Evolutionary conservation across 2,113 vertebrate genomes (phyloP), one percentile per base, ranked within the genome.

Genomic region (Progne subis): DNA sequence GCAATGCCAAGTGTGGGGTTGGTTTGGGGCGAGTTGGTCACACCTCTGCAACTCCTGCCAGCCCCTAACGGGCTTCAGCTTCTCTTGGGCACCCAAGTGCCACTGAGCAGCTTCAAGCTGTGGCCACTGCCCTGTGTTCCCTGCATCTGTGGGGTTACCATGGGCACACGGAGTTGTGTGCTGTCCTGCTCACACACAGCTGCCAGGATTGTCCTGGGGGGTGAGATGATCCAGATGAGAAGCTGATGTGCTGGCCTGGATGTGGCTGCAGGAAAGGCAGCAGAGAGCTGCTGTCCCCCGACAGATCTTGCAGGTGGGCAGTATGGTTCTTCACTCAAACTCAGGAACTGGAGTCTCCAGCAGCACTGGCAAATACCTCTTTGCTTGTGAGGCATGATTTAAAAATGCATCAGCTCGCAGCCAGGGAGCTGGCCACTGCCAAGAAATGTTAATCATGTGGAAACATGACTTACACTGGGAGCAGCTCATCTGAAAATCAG

Each of bases 381-480:
- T 25, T 34, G 70, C 83, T 88, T 87, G 67, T 24, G 1, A 93
- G 53, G 74, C 31, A 5, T 25, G 37, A 26, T 76, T 29, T 79
- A 49, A 77, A 85, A 91, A 82, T 53, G 70, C 88, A 77, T 72
- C 90, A 72, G 71, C 94, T 80, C 6, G 6, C 85, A 95, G 95
- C 67, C 88, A 69, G 88, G 63, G 71, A 80, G 41, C 75, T 65
- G 78, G 61, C 1, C 7, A 57, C 26, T 85, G 94, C 94, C 96
- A 96, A 90, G 90, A 93, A 93, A 82, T 50, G 74, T 53, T 96
- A 4, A 14, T 96, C 94, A 18, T 96, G 92, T 82, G 85, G 85
- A 91, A 88, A 90, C 93, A 92, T 46, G 95, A 96, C 79, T 68
- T 94, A 37, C 11, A 32, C 10, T 0, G 0, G 1, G 11, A 75